phyloP scores from a whole-genome alignment of 2,888 invertebrate genomes.

The Axea sp. region DNA sequence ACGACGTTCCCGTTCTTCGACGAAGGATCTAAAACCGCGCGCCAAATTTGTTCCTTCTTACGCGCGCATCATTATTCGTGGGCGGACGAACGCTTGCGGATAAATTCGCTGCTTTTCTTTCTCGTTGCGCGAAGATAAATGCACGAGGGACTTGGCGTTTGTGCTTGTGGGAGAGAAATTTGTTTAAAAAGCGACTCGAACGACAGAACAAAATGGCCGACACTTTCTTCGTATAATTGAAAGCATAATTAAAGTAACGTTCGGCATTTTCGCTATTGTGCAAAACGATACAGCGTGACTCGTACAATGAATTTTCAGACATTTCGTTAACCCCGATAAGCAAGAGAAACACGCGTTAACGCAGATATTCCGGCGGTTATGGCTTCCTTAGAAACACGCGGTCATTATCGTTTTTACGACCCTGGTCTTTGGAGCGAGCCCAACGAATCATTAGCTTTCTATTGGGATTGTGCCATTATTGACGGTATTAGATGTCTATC shows the following conservation, averaged over 20 bases:
- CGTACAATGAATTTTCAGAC: slow-evolving; percentile 38
- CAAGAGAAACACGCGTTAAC: slow-evolving; percentile 34
- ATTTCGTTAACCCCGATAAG: slow-evolving; percentile 50
- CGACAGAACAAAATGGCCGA: not conserved
- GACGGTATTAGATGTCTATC: slow-evolving; percentile 10
- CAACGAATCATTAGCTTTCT: slow-evolving; percentile 44
- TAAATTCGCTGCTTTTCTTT: too few relatives aligned
- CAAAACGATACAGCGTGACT: slow-evolving; percentile 49
- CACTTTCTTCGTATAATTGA: slow-evolving; percentile 40
- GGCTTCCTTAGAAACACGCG: slow-evolving; percentile 18
- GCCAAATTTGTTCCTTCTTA: too few relatives aligned
- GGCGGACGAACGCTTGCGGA: too few relatives aligned
- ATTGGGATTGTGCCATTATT: slow-evolving; percentile 22
- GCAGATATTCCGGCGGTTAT: slow-evolving; percentile 17
- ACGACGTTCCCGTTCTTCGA: too few relatives aligned
- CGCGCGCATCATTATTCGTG: too few relatives aligned
- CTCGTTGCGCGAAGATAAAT: too few relatives aligned
- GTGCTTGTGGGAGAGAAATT: too few relatives aligned
- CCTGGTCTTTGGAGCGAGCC: not conserved
- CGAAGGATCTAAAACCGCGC: too few relatives aligned
- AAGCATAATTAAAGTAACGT: slow-evolving; percentile 29
- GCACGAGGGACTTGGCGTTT: too few relatives aligned
- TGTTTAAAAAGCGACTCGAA: not conserved
- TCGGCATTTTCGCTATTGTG: slow-evolving; percentile 45
- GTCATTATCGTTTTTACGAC: slow-evolving; percentile 41